Conservation (phyloP, 1,140 invertebrate genomes). For the Maniola jurtina region DNA sequence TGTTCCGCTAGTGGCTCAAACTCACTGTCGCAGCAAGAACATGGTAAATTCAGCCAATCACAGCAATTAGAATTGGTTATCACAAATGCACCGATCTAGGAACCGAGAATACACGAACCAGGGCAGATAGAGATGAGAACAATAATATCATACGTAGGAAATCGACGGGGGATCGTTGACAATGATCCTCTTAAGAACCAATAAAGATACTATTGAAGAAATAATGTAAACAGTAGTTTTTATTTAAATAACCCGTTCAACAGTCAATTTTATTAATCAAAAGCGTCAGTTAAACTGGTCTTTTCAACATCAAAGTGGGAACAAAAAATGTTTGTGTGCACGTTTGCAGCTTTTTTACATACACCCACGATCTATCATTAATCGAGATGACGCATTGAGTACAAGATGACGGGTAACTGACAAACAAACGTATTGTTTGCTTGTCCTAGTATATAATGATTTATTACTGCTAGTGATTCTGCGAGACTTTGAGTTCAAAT, state of each 20-base stretch:
- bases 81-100: too few species aligned
- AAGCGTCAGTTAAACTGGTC: neutral
- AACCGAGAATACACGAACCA: too few species aligned
- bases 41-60: too few species aligned
- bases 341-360: conserved; percentile 47
- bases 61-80: too few species aligned
- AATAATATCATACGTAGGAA: too few species aligned
- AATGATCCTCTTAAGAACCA: neutral
- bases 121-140: too few species aligned
- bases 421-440: conserved; percentile 58
- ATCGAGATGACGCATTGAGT: conserved; percentile 8
- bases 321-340: conserved; percentile 4
- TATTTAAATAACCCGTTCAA: conserved; percentile 7
- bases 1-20: too few species aligned
- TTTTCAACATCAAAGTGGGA: neutral
- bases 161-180: too few species aligned
- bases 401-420: conserved; percentile 41
- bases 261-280: neutral
- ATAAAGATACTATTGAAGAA: neutral
- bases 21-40: too few species aligned
- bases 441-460: conserved; percentile 48
- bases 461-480: conserved; percentile 37
- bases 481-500: neutral
- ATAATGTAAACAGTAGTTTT: conserved; percentile 4
- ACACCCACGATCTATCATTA: conserved; percentile 42